These are phyloP conservation scores for Corapipo altera DNA, from an alignment of 2,113 vertebrate genomes.

Conservation along the genomic window DNA sequence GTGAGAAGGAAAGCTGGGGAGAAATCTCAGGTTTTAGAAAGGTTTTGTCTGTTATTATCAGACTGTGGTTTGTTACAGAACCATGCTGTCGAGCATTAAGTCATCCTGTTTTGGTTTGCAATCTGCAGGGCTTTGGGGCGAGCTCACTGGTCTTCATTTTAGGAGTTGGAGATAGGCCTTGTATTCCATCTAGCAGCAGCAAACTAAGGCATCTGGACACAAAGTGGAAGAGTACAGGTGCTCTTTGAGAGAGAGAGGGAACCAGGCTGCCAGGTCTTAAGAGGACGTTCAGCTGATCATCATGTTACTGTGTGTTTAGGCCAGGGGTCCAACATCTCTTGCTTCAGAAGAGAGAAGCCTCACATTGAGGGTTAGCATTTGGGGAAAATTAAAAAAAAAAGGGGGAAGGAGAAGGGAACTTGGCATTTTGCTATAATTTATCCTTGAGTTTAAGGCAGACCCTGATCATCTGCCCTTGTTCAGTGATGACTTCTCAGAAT, in stretches of 20 bases:
- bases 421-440: neutral
- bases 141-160: neutral
- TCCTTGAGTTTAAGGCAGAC: neutral
- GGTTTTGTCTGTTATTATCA: neutral
- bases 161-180: accelerated
- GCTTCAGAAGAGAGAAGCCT: neutral
- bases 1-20: neutral
- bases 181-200: neutral
- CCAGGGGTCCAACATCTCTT: neutral
- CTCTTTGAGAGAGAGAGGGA: neutral
- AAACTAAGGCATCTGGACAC: neutral
- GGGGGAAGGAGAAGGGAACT: neutral
- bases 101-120: neutral
- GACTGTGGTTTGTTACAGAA: neutral
- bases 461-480: neutral
- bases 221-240: neutral
- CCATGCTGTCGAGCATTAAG: neutral
- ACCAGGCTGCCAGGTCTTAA: neutral
- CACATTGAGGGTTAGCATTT: neutral
- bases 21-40: neutral
- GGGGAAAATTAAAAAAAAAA: neutral
- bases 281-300: neutral
- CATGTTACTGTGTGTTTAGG: neutral
- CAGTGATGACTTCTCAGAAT: neutral
- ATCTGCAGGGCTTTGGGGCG: neutral